phyloP scores from a whole-genome alignment of 2,797 vertebrate genomes.

The Alectoris magna region DNA sequence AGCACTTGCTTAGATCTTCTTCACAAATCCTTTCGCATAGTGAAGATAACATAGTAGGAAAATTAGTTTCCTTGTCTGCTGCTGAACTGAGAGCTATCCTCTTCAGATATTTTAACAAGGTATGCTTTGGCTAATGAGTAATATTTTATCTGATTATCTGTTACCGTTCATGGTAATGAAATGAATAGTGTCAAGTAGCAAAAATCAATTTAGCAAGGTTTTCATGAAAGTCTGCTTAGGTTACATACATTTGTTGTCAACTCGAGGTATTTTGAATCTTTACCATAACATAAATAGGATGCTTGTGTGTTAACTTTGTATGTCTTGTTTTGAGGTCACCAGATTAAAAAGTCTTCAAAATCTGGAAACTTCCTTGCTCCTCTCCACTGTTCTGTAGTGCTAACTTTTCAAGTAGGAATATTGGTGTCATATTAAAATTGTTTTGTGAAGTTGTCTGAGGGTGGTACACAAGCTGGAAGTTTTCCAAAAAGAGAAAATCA shows the following conservation, averaged over 20 bases:
- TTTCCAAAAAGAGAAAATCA: neutral
- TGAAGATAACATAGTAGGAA: slow-evolving; percentile 82
- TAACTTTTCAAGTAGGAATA: neutral
- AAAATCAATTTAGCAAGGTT: neutral
- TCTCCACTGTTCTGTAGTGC: neutral
- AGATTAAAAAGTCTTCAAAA: neutral
- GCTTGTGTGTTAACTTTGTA: neutral
- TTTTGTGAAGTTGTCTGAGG: neutral
- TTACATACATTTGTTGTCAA: neutral
- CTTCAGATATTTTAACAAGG: slow-evolving; percentile 92
- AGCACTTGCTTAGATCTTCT: slow-evolving; percentile 77
- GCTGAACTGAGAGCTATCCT: slow-evolving; percentile 85
- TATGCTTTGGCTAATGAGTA: slow-evolving; percentile 64
- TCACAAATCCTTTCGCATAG: slow-evolving; percentile 77
- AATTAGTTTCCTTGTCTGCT: slow-evolving; percentile 82
- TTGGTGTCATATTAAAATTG: neutral
- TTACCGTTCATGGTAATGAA: neutral
- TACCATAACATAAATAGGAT: neutral
- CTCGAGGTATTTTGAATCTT: neutral
- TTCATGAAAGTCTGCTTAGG: neutral
- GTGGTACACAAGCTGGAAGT: neutral
- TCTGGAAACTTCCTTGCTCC: neutral
- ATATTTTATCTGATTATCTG: neutral
- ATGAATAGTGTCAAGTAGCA: neutral
- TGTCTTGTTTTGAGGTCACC: neutral